A percentile compares a stretch with the other conserved stretches of the same genome.
These are phyloP conservation scores for Diadegma fenestrale DNA, from an alignment of 2,888 invertebrate species.

Conservation along the genomic window DNA sequence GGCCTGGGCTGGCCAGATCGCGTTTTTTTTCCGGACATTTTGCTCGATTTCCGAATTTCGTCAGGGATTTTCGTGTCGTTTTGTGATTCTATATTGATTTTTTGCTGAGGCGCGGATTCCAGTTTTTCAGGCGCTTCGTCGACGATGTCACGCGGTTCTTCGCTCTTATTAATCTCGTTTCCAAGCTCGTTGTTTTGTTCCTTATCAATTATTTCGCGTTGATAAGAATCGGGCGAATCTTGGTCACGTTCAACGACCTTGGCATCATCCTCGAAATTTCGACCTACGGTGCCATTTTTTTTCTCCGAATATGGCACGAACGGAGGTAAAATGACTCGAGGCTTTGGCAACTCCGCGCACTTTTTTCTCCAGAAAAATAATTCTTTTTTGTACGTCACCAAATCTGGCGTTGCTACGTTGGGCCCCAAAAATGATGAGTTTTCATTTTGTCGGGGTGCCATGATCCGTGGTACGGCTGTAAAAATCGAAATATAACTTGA, in stretches of 20 bases:
- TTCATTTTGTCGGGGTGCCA: constrained; percentile 52
- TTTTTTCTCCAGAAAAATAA: constrained; percentile 75
- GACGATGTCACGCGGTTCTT: constrained; percentile 3
- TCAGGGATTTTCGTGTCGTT: not conserved
- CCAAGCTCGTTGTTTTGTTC: constrained; percentile 30
- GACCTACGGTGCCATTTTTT: constrained; percentile 17
- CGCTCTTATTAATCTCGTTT: not conserved
- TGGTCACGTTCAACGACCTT: constrained; percentile 1
- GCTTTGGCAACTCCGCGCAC: constrained; percentile 71
- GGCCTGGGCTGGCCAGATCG: not conserved
- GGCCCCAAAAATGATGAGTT: constrained; percentile 76
- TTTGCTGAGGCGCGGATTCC: not conserved
- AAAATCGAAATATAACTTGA: constrained; percentile 19
- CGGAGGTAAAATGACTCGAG: constrained; percentile 75
- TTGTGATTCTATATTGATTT: not conserved
- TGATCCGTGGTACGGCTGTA: constrained; percentile 73
- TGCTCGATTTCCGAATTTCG: not conserved
- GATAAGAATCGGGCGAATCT: constrained; percentile 36
- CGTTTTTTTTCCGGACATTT: not conserved
- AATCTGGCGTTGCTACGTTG: constrained; percentile 70
- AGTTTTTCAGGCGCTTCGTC: not conserved
- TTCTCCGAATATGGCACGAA: constrained; percentile 16
- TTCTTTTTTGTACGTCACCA: constrained; percentile 71
- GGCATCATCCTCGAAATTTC: not conserved
- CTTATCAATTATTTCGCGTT: constrained; percentile 18